phyloP scores from a whole-genome alignment of 2,113 vertebrate genomes.

The Connochaetes taurinus region DNA sequence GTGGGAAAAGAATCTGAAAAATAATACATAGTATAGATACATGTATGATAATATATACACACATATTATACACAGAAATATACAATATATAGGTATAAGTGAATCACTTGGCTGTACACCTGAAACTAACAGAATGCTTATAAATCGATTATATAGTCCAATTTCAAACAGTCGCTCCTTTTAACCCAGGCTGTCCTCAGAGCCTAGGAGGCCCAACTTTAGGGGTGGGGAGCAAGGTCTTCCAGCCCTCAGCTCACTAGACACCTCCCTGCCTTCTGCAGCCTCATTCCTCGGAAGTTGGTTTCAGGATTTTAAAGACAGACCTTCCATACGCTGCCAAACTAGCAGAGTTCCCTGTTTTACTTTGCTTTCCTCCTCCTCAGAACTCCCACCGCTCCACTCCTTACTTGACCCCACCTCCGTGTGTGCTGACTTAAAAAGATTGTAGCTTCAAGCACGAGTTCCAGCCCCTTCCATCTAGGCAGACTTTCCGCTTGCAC shows the following conservation, averaged over 20 bases:
- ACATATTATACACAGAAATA: background rate
- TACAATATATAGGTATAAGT: background rate
- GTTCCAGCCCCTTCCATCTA: background rate
- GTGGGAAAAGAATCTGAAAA: background rate
- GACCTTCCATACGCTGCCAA: background rate
- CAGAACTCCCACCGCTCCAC: background rate
- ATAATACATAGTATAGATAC: background rate
- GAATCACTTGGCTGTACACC: background rate
- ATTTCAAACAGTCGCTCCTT: background rate
- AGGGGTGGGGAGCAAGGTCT: rapidly evolving
- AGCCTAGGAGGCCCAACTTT: rapidly evolving
- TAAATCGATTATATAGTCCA: background rate
- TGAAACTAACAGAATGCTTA: background rate
- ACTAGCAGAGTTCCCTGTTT: background rate
- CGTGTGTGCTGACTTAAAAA: background rate
- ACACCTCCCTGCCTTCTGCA: background rate
- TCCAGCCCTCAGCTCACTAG: background rate
- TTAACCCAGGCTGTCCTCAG: background rate
- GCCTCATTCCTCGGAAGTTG: background rate
- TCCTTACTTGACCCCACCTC: background rate
- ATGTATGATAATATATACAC: background rate
- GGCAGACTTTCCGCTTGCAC: background rate
- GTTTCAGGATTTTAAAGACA: background rate
- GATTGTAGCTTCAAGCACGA: rapidly evolving
- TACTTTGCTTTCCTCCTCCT: background rate